Evolutionary conservation across 1,140 invertebrate species (phyloP).

Genomic region (Brachionus manjavacas): DNA sequence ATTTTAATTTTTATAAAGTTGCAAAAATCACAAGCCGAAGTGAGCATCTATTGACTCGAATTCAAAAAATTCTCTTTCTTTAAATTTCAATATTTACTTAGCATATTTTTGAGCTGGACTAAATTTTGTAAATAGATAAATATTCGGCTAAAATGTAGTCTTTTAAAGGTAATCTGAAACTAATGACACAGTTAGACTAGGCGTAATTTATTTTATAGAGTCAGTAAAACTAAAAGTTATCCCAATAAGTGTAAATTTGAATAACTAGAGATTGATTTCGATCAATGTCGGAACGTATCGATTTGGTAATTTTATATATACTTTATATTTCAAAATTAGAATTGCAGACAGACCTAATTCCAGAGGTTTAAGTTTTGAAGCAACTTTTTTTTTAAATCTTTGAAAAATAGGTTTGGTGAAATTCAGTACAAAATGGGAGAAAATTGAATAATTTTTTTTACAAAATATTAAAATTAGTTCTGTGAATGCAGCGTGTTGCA

Average conservation of each 20-base stretch:
- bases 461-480: too few relatives aligned
- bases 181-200: conserved; percentile 26
- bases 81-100: conserved; percentile 34
- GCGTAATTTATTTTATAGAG: not conserved
- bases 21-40: conserved; percentile 13
- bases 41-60: not conserved
- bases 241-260: conserved; percentile 3
- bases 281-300: not conserved
- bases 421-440: too few relatives aligned
- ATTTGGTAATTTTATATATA: not conserved
- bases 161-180: conserved; percentile 14
- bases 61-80: not conserved
- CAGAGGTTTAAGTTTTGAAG: too few relatives aligned
- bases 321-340: too few relatives aligned
- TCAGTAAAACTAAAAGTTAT: not conserved
- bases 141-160: not conserved
- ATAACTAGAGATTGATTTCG: not conserved
- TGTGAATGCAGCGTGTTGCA: too few relatives aligned
- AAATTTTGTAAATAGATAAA: conserved; percentile 30
- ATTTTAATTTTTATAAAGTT: conserved; percentile 14
- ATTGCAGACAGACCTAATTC: too few relatives aligned
- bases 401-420: too few relatives aligned
- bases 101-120: conserved; percentile 3
- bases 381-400: too few relatives aligned
- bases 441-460: too few relatives aligned